Evolutionary conservation across 2,797 vertebrate species (phyloP).

Genomic region (Valencia hispanica): DNA sequence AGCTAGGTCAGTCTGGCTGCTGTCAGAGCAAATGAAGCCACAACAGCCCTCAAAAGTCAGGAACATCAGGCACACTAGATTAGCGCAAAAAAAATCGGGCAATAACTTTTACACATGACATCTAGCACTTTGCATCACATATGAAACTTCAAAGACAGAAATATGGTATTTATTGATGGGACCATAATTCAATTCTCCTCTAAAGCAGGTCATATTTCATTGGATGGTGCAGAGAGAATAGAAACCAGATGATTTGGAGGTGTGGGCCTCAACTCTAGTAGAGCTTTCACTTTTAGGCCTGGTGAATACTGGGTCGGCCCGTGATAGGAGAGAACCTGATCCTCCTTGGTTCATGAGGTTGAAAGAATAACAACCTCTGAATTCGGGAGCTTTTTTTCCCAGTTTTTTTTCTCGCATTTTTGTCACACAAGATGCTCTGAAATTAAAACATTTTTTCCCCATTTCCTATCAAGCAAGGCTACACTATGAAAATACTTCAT

Average conservation of each 20-base stretch:
- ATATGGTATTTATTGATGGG: slow-evolving; percentile 85
- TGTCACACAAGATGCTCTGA: slow-evolving; percentile 3
- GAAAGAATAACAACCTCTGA: slow-evolving; percentile 26
- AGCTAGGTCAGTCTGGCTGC: slow-evolving; percentile 57
- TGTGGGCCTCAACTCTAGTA: slow-evolving; percentile 51
- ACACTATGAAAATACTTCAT: neutral
- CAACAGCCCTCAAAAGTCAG: slow-evolving; percentile 66
- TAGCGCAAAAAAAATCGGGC: slow-evolving; percentile 76
- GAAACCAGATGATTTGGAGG: slow-evolving; percentile 81
- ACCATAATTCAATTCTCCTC: slow-evolving; percentile 82
- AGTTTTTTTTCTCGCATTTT: neutral
- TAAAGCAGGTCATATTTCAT: slow-evolving; percentile 83
- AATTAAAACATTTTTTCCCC: slow-evolving; percentile 1
- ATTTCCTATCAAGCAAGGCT: neutral
- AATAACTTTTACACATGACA: slow-evolving; percentile 85
- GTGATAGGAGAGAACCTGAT: slow-evolving; percentile 43
- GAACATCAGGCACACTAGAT: slow-evolving; percentile 75
- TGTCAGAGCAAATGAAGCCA: slow-evolving; percentile 81
- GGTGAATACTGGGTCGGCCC: slow-evolving; percentile 58
- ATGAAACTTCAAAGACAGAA: slow-evolving; percentile 81
- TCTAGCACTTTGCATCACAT: slow-evolving; percentile 79
- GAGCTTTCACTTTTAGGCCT: slow-evolving; percentile 55
- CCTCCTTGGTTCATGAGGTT: slow-evolving; percentile 18
- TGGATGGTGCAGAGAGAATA: slow-evolving; percentile 79
- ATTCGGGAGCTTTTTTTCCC: slow-evolving; percentile 1